Percentiles rank a stretch among this genome's conserved stretches.
Evolutionary conservation across 2,888 invertebrate genomes (phyloP).

Genomic region (Andrena marginata): DNA sequence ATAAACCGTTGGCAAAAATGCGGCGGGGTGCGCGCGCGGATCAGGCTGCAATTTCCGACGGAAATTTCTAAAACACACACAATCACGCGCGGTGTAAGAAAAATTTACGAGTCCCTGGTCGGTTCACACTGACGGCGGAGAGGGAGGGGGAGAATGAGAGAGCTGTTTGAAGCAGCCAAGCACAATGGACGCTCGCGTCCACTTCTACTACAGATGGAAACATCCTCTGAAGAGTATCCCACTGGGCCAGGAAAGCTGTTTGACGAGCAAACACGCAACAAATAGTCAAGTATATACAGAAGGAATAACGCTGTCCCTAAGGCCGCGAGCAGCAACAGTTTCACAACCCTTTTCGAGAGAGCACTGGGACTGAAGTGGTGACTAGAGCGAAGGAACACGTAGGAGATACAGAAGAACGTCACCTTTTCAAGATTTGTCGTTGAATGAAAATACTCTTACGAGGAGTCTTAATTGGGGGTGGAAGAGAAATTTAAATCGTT

Average conservation of each 20-base stretch:
- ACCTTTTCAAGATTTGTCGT: neutral
- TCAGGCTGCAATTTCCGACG: neutral
- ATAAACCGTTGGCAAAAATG: slow-evolving; percentile 30
- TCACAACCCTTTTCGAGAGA: slow-evolving; percentile 32
- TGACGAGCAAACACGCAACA: slow-evolving; percentile 69
- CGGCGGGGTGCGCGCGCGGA: neutral
- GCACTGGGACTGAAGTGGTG: slow-evolving; percentile 48
- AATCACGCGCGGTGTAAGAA: neutral
- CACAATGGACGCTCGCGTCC: slow-evolving; percentile 30
- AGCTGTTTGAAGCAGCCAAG: neutral
- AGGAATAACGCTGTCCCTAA: slow-evolving; percentile 50
- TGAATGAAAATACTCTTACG: slow-evolving; percentile 17
- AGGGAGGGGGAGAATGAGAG: too few species aligned
- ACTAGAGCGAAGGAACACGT: slow-evolving; percentile 37
- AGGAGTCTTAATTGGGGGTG: slow-evolving; percentile 29
- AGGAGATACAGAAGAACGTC: neutral
- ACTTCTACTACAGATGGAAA: slow-evolving; percentile 32
- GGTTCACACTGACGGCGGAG: neutral
- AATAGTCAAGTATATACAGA: slow-evolving; percentile 69
- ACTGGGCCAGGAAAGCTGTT: slow-evolving; percentile 69
- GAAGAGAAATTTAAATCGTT: neutral
- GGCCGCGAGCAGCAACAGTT: slow-evolving; percentile 32
- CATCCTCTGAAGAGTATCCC: slow-evolving; percentile 41
- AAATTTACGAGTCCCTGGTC: slow-evolving; percentile 9
- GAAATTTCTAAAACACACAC: slow-evolving; percentile 21